Percentiles rank a stretch among this genome's conserved stretches.
phyloP scores from a whole-genome alignment of 2,113 vertebrate genomes.

The Rhabdomys dilectus region DNA sequence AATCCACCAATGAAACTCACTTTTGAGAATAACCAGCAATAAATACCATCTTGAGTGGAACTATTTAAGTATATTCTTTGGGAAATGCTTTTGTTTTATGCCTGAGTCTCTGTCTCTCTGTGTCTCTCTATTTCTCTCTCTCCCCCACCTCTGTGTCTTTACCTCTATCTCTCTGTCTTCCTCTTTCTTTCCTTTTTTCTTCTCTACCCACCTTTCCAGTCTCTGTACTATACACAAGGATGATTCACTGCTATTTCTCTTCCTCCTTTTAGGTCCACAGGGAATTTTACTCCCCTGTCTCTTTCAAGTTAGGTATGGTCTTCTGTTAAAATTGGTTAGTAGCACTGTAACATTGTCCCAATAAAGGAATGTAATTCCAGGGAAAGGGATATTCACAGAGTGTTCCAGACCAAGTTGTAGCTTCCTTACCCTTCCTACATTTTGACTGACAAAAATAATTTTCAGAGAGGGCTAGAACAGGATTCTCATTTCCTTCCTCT shows the following conservation, averaged over 20 bases:
- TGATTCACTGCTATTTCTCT: neutral
- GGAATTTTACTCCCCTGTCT: neutral
- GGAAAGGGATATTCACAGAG: neutral
- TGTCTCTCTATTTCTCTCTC: neutral
- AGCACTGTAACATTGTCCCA: neutral
- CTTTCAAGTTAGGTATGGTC: neutral
- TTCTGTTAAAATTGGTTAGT: conserved; percentile 34
- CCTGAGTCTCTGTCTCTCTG: neutral
- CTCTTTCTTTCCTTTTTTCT: neutral
- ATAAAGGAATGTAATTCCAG: conserved; percentile 37
- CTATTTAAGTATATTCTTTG: neutral
- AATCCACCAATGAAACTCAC: neutral
- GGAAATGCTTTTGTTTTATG: neutral
- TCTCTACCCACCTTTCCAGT: neutral
- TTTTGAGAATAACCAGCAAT: neutral
- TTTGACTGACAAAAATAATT: conserved; percentile 60
- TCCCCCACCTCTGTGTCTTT: neutral
- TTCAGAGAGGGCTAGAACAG: conserved; percentile 6
- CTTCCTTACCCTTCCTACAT: conserved; percentile 41
- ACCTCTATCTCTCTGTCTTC: neutral
- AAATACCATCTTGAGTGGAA: neutral
- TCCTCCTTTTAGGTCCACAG: neutral
- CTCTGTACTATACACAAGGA: neutral
- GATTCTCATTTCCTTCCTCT: conserved; percentile 31
- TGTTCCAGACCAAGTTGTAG: neutral